Base-by-base conservation (phyloP, 2,113 vertebrate species). In the Candoia aspera region DNA sequence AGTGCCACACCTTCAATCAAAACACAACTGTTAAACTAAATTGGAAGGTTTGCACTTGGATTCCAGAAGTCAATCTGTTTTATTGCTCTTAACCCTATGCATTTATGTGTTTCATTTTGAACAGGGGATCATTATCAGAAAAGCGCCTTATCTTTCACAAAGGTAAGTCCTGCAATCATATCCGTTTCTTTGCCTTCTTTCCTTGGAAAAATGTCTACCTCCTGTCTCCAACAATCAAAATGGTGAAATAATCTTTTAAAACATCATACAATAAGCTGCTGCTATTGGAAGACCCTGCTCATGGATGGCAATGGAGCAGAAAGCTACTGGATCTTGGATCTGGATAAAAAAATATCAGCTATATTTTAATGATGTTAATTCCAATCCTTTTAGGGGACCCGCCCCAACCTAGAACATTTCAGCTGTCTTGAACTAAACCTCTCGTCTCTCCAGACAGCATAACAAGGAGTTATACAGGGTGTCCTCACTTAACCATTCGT, bases 111-210 rank as follows among this genome's bases (percentile, higher is more conserved):
- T 89, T 26, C 23, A 96, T 92, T 90, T 93, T 89, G 87, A 0
- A 15, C 96, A 98, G 98, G 92, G 98, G 98, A 33, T 98, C 98
- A 21, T 95, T 99, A 92, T 99, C 98, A 0, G 98, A 98, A 89
- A 98, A 98, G 96, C 98, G 98, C 90, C 97, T 98, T 53, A 2
- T 98, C 73, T 98, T 99, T 94, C 96, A 92, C 79, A 96, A 93
- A 98, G 98, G 98, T 98, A 98, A 59, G 91, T 92, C 53, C 64
- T 84, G 37, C 49, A 46, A 79, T 6, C 0, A 1, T 42, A 26
- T 37, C 17, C 42, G n/a, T 17, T 33, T 55, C 5, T 90, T 23
- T 33, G 53, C 24, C 15, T 10, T 21, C 42, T 12, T 49, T 37
- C 2, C 33, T 79, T 90, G n/a, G n/a, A 37, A 26, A 23, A 54